These are phyloP conservation scores for Acromyrmex charruanus DNA, from an alignment of 1,140 invertebrate species.

Conservation along the genomic window DNA sequence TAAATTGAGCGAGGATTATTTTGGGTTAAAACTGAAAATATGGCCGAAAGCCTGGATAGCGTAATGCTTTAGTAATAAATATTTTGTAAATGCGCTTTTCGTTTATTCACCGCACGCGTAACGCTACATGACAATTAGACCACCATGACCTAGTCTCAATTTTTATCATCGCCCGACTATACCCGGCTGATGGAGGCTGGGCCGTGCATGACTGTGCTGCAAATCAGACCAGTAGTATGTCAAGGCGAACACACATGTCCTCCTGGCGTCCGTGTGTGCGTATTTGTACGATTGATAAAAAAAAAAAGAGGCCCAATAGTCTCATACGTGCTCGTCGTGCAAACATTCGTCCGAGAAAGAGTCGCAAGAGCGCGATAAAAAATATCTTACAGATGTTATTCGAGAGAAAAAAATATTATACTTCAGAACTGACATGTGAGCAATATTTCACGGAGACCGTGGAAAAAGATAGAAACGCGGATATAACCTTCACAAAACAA, in stretches of 20 bases:
- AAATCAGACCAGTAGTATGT: conserved; percentile 69
- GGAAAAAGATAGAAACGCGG: conserved; percentile 36
- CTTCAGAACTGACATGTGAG: neutral
- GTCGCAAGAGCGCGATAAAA: neutral
- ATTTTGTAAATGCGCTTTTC: conserved; percentile 17
- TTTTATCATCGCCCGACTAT: conserved; percentile 68
- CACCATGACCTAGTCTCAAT: conserved; percentile 68
- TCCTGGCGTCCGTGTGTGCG: conserved; percentile 1
- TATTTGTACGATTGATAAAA: conserved; percentile 63
- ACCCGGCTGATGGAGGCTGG: conserved; percentile 57
- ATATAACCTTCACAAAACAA: conserved; percentile 20
- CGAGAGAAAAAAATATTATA: neutral
- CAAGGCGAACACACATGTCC: conserved; percentile 65
- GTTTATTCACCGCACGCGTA: conserved; percentile 32
- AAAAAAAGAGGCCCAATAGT: conserved; percentile 27
- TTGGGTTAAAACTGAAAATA: neutral
- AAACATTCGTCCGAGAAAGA: conserved; percentile 18
- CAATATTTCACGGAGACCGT: neutral
- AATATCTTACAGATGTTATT: neutral
- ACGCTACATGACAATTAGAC: conserved; percentile 67
- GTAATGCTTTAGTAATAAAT: conserved; percentile 8
- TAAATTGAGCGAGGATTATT: neutral
- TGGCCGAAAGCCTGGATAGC: neutral
- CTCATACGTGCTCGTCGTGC: conserved; percentile 27
- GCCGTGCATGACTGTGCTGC: conserved; percentile 70